Percentiles rank a stretch among this genome's conserved stretches.
phyloP scores from a whole-genome alignment of 2,113 vertebrate species.

The Tetraodon nigroviridis region DNA sequence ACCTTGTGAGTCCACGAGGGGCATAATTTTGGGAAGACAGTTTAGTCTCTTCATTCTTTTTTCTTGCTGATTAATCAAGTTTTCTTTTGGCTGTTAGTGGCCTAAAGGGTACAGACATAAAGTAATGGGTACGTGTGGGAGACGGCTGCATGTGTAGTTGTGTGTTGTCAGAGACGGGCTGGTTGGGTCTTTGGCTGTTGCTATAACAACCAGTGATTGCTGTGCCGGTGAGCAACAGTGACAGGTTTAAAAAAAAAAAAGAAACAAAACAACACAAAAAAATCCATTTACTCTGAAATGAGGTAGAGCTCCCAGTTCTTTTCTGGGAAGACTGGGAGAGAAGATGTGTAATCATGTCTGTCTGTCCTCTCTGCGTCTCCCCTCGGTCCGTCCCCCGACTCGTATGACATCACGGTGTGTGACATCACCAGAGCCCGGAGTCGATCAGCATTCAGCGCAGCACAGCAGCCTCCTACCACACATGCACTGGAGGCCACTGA shows the following conservation, averaged over 20 bases:
- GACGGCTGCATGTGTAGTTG: conserved; percentile 28
- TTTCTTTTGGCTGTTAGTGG: conserved; percentile 5
- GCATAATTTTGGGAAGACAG: no score
- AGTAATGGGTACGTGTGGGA: conserved; percentile 28
- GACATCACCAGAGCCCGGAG: conserved; percentile 65
- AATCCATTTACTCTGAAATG: conserved; percentile 8
- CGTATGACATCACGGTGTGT: conserved; percentile 65
- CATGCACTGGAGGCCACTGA: conserved; percentile 40
- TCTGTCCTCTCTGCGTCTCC: conserved; percentile 32
- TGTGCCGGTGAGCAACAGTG: conserved; percentile 48
- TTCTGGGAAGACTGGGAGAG: conserved; percentile 5
- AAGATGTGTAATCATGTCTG: conserved; percentile 39
- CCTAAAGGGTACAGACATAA: conserved; percentile 31
- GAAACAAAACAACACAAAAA: not conserved
- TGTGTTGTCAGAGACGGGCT: conserved; percentile 47
- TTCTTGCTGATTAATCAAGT: conserved; percentile 4
- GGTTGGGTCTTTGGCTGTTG: conserved; percentile 68
- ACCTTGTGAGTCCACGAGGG: no score
- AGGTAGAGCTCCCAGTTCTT: not conserved
- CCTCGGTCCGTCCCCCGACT: conserved; percentile 17
- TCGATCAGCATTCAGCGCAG: conserved; percentile 67
- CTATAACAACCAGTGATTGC: conserved; percentile 68
- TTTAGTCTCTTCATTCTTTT: not conserved
- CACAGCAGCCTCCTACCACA: conserved; percentile 51
- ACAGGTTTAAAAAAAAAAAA: not conserved